Evolutionary conservation across 2,888 invertebrate species (phyloP).

Genomic region (Agrotis segetum): DNA sequence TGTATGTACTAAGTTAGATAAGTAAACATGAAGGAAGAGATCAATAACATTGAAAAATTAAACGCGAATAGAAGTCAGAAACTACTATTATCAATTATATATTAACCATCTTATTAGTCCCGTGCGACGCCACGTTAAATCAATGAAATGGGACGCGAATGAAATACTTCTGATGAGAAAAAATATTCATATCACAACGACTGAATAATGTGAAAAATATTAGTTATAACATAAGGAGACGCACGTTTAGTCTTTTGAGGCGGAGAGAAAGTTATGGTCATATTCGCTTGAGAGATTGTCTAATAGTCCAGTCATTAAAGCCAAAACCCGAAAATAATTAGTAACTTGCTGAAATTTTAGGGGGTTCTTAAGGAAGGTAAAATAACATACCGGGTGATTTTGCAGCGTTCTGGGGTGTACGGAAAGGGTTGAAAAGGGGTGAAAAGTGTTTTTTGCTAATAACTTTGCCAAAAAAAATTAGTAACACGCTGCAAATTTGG

Average conservation of each 20-base stretch:
- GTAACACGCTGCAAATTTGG: too few species aligned
- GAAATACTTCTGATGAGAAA: conserved; percentile 47
- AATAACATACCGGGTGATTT: too few species aligned
- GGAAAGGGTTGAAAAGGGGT: too few species aligned
- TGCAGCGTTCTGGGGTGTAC: too few species aligned
- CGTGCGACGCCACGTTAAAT: conserved; percentile 33
- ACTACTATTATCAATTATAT: conserved; percentile 31
- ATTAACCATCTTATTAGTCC: conserved; percentile 50
- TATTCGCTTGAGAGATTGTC: conserved; percentile 11
- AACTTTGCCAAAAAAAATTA: too few species aligned
- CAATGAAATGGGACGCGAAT: conserved; percentile 45
- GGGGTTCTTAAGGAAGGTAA: too few species aligned
- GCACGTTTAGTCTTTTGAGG: conserved; percentile 28
- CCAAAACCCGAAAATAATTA: too few species aligned
- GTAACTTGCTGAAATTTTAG: too few species aligned
- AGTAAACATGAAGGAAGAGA: not conserved
- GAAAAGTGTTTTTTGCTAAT: too few species aligned
- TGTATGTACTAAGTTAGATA: not conserved
- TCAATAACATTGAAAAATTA: conserved; percentile 31
- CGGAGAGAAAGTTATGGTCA: conserved; percentile 23
- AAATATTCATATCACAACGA: conserved; percentile 40
- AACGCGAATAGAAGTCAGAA: conserved; percentile 27
- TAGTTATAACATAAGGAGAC: conserved; percentile 35
- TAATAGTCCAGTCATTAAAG: too few species aligned
- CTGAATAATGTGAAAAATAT: conserved; percentile 49